These are phyloP conservation scores for Deladenus siricidicola DNA, from an alignment of 2,888 invertebrate species.

Conservation along the genomic window DNA sequence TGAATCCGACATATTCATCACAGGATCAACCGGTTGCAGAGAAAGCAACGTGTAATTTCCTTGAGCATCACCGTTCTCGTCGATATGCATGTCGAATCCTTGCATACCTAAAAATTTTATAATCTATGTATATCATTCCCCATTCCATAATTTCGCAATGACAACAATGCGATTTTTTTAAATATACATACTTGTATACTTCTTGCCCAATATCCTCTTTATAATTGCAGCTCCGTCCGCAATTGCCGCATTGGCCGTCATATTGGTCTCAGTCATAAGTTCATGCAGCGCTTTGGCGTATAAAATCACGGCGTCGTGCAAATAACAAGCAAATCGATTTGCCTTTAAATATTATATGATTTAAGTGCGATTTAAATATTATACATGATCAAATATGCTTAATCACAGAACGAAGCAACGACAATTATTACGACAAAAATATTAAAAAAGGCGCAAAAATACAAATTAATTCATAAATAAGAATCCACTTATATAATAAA, in stretches of 20 bases:
- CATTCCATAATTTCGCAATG: neutral
- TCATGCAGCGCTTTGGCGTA: constrained; percentile 76
- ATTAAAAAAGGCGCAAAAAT: neutral
- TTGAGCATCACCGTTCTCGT: constrained; percentile 78
- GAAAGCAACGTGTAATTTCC: constrained; percentile 82
- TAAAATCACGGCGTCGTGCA: constrained; percentile 77
- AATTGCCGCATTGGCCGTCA: constrained; percentile 25
- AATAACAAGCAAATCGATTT: constrained; percentile 69
- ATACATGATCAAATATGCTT: no score
- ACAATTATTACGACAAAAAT: no score
- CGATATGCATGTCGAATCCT: constrained; percentile 81
- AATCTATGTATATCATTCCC: neutral
- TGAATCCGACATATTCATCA: constrained; percentile 18
- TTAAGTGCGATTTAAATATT: no score
- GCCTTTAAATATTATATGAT: constrained; percentile 25
- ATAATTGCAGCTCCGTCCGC: constrained; percentile 71
- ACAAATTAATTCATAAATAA: no score
- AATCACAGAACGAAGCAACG: no score
- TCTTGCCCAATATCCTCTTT: constrained; percentile 69
- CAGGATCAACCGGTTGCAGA: constrained; percentile 58
- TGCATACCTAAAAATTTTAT: constrained; percentile 71
- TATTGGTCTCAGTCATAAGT: constrained; percentile 61
- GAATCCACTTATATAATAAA: no score
- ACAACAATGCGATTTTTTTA: constrained; percentile 8
- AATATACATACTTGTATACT: constrained; percentile 55